Conservation (phyloP, 1,140 invertebrate genomes). For the Trichoplusia ni region DNA sequence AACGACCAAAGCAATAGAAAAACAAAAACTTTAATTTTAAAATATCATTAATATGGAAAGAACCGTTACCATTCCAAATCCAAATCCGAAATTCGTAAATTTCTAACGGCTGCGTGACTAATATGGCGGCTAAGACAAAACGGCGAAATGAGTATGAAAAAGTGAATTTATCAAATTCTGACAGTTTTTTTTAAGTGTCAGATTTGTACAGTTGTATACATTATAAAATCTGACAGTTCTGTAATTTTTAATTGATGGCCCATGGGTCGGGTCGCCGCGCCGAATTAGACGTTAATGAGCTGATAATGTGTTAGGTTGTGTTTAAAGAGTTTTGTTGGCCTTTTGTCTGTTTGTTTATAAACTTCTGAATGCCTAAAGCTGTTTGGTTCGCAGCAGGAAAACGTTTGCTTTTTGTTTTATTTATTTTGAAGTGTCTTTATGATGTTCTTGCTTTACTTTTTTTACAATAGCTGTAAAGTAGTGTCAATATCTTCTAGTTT, state of each 20-base stretch:
- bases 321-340: not conserved
- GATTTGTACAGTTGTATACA: no score
- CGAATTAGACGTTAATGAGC: constrained; percentile 53
- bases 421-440: no score
- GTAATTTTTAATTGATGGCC: constrained; percentile 58
- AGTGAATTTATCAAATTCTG: constrained; percentile 60
- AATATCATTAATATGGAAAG: no score
- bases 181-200: no score
- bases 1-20: no score
- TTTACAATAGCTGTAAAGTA: no score
- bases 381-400: no score
- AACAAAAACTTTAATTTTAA: no score
- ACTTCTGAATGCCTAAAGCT: constrained; percentile 9
- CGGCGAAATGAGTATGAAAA: constrained; percentile 41
- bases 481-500: no score
- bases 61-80: no score
- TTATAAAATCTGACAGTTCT: constrained; percentile 60
- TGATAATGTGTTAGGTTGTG: constrained; percentile 55
- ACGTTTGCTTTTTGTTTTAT: no score
- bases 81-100: constrained; percentile 38
- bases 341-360: constrained; percentile 2
- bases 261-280: constrained; percentile 51
- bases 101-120: constrained; percentile 52
- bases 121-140: constrained; percentile 65
- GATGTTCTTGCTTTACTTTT: no score